These are phyloP conservation scores for Ectemnius cavifrons DNA, from an alignment of 2,888 invertebrate genomes.

Conservation along the genomic window DNA sequence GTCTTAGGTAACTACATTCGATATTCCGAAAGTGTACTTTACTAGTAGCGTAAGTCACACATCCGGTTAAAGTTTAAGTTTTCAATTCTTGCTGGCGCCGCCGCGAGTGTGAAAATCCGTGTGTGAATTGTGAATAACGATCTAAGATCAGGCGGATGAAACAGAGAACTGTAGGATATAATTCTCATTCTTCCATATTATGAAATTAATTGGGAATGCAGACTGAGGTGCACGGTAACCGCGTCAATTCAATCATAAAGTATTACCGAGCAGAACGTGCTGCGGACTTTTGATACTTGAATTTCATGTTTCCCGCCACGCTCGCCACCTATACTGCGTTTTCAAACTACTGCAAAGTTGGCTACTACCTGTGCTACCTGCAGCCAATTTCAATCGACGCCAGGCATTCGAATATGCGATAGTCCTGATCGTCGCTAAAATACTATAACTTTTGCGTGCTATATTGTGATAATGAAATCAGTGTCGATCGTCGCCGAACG, in stretches of 20 bases:
- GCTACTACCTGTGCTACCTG: too few relatives aligned
- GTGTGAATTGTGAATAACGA: constrained; percentile 10
- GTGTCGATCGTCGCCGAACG: not conserved
- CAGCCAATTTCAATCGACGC: too few relatives aligned
- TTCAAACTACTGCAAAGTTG: too few relatives aligned
- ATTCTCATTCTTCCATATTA: not conserved
- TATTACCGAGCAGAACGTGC: too few relatives aligned
- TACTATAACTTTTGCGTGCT: too few relatives aligned
- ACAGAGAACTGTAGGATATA: constrained; percentile 28
- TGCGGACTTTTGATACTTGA: too few relatives aligned
- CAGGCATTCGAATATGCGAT: too few relatives aligned
- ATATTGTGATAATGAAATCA: not conserved
- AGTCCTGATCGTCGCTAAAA: too few relatives aligned
- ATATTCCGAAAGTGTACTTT: constrained; percentile 28
- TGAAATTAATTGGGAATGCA: constrained; percentile 10
- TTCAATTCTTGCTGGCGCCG: not conserved
- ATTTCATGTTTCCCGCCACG: too few relatives aligned
- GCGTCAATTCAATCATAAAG: not conserved
- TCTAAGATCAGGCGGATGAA: constrained; percentile 23
- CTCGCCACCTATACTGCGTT: too few relatives aligned
- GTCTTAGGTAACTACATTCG: constrained; percentile 13
- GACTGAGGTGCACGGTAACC: not conserved
- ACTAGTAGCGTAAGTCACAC: too few relatives aligned
- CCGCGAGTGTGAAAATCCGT: not conserved
- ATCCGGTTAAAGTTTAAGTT: not conserved